Evolutionary conservation across 1,140 invertebrate genomes (phyloP).

Genomic region (Philopotamus ludificatus): DNA sequence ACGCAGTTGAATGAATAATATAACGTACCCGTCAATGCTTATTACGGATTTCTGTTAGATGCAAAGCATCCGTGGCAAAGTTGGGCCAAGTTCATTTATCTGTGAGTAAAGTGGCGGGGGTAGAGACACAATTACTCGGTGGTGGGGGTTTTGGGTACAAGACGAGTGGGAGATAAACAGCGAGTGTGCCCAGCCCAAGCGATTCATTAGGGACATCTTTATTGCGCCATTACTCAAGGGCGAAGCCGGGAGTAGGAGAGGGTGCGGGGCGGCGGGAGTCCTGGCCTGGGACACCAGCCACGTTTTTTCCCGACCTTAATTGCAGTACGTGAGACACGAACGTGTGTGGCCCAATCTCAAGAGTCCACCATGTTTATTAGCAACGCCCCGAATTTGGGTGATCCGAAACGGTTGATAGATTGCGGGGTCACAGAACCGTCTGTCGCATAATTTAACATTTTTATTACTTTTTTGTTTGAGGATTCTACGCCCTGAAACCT

Average conservation of each 20-base stretch:
- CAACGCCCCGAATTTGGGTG: background rate
- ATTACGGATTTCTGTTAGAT: too few species aligned
- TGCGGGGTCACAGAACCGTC: too few species aligned
- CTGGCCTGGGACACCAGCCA: background rate
- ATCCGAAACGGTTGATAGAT: too few species aligned
- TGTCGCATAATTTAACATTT: too few species aligned
- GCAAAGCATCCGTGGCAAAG: too few species aligned
- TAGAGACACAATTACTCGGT: background rate
- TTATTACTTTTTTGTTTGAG: too few species aligned
- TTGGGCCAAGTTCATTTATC: background rate
- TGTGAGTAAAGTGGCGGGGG: background rate
- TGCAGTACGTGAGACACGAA: background rate
- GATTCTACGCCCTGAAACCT: too few species aligned
- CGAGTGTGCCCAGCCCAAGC: constrained; percentile 35
- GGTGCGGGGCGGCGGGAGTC: background rate
- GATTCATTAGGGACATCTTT: constrained; percentile 42
- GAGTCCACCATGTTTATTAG: background rate
- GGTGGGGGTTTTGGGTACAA: background rate
- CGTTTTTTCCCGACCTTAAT: background rate
- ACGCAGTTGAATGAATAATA: too few species aligned
- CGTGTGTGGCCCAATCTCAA: background rate
- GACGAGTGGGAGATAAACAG: constrained; percentile 34
- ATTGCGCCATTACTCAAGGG: constrained; percentile 39
- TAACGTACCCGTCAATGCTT: too few species aligned
- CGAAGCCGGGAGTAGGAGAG: background rate